Evolutionary conservation across 2,888 invertebrate genomes (phyloP).

Genomic region (Lasioglossum pauxillum): DNA sequence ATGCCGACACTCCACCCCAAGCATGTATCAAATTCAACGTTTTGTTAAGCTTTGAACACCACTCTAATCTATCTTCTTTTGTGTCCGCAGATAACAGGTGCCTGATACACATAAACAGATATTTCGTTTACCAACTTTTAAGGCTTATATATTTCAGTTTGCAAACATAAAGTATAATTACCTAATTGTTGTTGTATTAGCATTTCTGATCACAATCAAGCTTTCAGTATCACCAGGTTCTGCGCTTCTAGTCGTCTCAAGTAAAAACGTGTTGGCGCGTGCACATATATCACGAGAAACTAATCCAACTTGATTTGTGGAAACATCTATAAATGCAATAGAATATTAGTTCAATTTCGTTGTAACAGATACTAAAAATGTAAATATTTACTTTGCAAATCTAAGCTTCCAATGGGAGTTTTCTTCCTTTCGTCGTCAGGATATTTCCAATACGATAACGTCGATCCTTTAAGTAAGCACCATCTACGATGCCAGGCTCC

Average conservation of each 20-base stretch:
- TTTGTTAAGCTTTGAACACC: slow-evolving; percentile 94
- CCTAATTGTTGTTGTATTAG: slow-evolving; percentile 89
- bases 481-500: slow-evolving; percentile 99
- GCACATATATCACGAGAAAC: slow-evolving; percentile 97
- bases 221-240: slow-evolving; percentile 88
- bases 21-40: slow-evolving; percentile 92
- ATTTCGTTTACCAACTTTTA: background rate
- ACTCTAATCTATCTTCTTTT: slow-evolving; percentile 93
- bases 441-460: slow-evolving; percentile 97
- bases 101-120: slow-evolving; percentile 78
- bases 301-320: slow-evolving; percentile 89
- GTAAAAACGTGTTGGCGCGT: slow-evolving; percentile 94
- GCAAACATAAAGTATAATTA: slow-evolving; percentile 74
- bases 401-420: slow-evolving; percentile 80
- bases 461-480: slow-evolving; percentile 93
- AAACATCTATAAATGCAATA: slow-evolving; percentile 85
- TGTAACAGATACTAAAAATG: background rate
- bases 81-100: slow-evolving; percentile 97
- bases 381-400: slow-evolving; percentile 86
- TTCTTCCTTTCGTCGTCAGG: slow-evolving; percentile 95
- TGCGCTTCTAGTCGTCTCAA: slow-evolving; percentile 90
- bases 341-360: background rate
- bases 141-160: background rate
- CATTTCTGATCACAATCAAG: slow-evolving; percentile 88
- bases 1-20: slow-evolving; percentile 85